Conservation (phyloP, 1,140 invertebrate genomes). For the Thereuonema tuberculata region DNA sequence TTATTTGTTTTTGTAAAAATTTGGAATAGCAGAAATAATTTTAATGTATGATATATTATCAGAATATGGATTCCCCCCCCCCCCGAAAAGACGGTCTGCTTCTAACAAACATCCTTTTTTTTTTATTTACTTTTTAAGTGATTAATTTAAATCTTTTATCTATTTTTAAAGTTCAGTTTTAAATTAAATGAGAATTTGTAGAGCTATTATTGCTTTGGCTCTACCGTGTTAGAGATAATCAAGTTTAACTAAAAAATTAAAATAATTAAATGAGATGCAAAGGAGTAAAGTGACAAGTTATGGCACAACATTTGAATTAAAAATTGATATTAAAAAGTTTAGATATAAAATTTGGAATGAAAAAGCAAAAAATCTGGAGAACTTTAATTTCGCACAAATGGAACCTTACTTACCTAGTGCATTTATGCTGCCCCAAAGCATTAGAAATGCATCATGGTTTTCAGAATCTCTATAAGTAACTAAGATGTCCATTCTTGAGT, state of each 20-base stretch:
- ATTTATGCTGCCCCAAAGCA: neutral
- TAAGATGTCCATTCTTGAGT: conserved; percentile 83
- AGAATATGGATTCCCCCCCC: no score
- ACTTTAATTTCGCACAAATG: neutral
- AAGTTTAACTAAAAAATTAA: neutral
- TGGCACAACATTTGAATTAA: neutral
- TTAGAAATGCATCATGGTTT: neutral
- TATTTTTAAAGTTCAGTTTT: no score
- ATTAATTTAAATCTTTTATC: no score
- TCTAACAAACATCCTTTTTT: no score
- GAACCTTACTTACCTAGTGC: neutral
- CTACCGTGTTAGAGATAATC: no score
- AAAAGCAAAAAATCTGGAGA: neutral
- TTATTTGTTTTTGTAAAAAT: no score
- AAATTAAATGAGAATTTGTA: no score
- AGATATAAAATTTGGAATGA: neutral
- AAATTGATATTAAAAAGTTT: neutral
- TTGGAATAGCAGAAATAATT: no score
- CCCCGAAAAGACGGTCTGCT: no score
- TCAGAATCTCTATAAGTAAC: conserved; percentile 38
- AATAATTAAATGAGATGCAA: neutral
- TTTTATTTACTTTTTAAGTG: no score
- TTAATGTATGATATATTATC: no score
- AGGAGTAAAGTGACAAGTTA: neutral
- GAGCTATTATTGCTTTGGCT: no score